phyloP scores from a whole-genome alignment of 2,113 vertebrate genomes.

The Prunella fulvescens region DNA sequence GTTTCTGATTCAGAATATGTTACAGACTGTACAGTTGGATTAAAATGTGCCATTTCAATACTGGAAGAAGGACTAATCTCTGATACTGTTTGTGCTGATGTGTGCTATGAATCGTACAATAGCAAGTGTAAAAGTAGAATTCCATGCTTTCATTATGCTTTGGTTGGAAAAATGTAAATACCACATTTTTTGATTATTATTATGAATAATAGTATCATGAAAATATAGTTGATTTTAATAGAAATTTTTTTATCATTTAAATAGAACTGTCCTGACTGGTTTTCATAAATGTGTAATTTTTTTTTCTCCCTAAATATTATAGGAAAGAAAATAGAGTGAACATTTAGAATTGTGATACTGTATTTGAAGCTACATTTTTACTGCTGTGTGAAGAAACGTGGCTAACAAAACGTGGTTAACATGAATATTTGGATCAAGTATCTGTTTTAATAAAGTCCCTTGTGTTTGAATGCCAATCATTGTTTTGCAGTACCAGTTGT shows the following conservation, averaged over 20 bases:
- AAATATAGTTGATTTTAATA: not conserved
- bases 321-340: not conserved
- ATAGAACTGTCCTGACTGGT: not conserved
- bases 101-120: not conserved
- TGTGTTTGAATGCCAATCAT: not conserved
- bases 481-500: conserved; percentile 87
- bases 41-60: not conserved
- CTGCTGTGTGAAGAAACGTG: not conserved
- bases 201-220: not conserved
- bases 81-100: not conserved
- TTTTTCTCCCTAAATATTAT: not conserved
- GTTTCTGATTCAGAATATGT: not conserved
- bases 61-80: not conserved
- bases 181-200: not conserved
- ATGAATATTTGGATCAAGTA: not conserved
- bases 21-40: not conserved
- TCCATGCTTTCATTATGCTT: not conserved
- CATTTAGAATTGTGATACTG: not conserved
- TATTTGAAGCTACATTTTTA: not conserved
- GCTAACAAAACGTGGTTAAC: not conserved
- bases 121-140: not conserved
- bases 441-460: not conserved
- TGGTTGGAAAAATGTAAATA: not conserved
- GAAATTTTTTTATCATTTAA: not conserved
- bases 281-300: not conserved